Evolutionary conservation across 2,113 vertebrate genomes (phyloP).

Genomic region (Myanophis thanlyinensis): DNA sequence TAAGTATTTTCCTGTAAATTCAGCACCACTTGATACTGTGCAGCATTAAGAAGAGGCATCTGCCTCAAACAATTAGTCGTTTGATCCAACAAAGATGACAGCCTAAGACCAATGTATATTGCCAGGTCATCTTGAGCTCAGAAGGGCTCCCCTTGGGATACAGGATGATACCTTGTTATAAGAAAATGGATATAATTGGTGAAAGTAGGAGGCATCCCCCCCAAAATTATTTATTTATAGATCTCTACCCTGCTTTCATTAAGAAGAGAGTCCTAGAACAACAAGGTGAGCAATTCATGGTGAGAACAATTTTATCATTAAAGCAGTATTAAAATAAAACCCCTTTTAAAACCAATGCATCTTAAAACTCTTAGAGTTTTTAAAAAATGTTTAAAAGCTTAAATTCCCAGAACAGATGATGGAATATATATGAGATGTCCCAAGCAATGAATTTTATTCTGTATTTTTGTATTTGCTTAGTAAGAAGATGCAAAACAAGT

Average conservation of each 20-base stretch:
- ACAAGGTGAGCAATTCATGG: not conserved
- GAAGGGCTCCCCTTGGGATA: not conserved
- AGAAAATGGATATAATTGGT: not conserved
- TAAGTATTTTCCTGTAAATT: fast-evolving
- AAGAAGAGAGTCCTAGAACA: not conserved
- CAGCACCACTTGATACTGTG: not conserved
- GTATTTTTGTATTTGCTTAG: not conserved
- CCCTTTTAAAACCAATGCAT: not conserved
- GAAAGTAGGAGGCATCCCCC: not conserved
- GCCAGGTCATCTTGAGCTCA: not conserved
- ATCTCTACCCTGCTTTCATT: not conserved
- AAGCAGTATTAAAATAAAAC: not conserved
- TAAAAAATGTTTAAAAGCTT: not conserved
- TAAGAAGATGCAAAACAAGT: not conserved
- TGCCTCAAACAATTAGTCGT: constrained; percentile 22
- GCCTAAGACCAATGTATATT: not conserved
- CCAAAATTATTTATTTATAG: not conserved
- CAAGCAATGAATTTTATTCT: fast-evolving
- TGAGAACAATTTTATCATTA: not conserved
- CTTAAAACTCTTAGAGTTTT: not conserved
- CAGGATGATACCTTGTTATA: not conserved
- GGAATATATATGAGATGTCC: not conserved
- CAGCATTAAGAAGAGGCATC: not conserved
- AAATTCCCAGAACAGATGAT: not conserved
- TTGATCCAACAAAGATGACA: constrained; percentile 4